Percentiles rank a stretch among this genome's conserved stretches.
Evolutionary conservation across 1,140 invertebrate genomes (phyloP).

Genomic region (Bombus ignitus): DNA sequence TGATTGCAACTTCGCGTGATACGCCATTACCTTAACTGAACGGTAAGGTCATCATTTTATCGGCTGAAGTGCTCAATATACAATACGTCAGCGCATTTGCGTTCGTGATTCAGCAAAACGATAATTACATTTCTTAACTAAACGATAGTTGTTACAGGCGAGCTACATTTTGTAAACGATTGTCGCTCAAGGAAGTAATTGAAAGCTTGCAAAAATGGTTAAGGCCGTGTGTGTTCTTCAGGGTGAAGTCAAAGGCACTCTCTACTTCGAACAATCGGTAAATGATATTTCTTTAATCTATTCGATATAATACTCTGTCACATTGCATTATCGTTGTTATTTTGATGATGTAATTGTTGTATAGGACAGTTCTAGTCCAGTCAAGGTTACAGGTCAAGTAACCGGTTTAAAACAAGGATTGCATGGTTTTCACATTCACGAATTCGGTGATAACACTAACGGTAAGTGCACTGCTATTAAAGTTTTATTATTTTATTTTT

Average conservation of each 20-base stretch:
- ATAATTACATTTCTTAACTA: slow-evolving; percentile 15
- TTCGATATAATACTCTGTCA: background rate
- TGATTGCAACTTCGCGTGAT: background rate
- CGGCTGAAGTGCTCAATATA: background rate
- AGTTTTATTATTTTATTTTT: background rate
- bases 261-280: slow-evolving; percentile 91
- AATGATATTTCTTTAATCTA: slow-evolving; percentile 55
- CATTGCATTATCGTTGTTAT: background rate
- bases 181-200: background rate
- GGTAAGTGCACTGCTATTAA: slow-evolving; percentile 77
- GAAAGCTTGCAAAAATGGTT: slow-evolving; percentile 71
- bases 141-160: slow-evolving; percentile 15
- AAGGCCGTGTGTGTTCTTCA: slow-evolving; percentile 94
- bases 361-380: slow-evolving; percentile 83
- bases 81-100: slow-evolving; percentile 10
- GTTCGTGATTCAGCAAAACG: slow-evolving; percentile 74
- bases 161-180: background rate
- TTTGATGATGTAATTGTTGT: slow-evolving; percentile 3
- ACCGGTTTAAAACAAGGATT: slow-evolving; percentile 87
- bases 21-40: slow-evolving; percentile 14
- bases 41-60: slow-evolving; percentile 34
- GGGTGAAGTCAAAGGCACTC: slow-evolving; percentile 91
- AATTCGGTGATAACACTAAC: slow-evolving; percentile 98
- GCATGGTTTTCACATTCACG: slow-evolving; percentile 98
- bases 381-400: slow-evolving; percentile 89